Base-by-base conservation (phyloP, 2,797 vertebrate genomes). In the Huso huso region DNA sequence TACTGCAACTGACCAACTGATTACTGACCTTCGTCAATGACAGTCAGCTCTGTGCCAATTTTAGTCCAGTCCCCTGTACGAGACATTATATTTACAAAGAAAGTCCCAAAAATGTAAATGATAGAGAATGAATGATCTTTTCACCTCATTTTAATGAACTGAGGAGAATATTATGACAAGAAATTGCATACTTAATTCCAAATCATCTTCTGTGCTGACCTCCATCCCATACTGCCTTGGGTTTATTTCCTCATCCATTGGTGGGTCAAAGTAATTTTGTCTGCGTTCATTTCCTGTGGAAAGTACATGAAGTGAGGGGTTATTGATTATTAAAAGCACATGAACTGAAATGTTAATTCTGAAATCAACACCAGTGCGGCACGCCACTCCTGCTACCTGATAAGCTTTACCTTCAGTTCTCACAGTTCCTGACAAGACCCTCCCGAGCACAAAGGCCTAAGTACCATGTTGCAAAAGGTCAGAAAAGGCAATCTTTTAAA, bases 271-370 rank as follows among this genome's bases (percentile, higher is more conserved):
- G 95, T 95, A 92, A 95, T 94, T 97, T 95, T 84, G 91, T 86
- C 85, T 80, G 85, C 83, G 83, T 92, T 94, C 90, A 93, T 95
- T 94, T 95, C 92, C 96, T 97, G 93, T 94, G 88, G 87, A 95
- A 94, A 93, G 89, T 89, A 86, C 82, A 86, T 73, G 85, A 85
- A 84, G 86, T 82, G 80, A 89, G 64, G 87, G 87, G 92, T 96
- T 93, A 95, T 89, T 86, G 89, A 94, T 97, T 96, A 97, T 97
- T 96, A 95, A 93, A 95, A 96, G 93, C 93, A 96, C 92, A 92
- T 96, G 94, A 95, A 95, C 91, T 86, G 86, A 95, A 95, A 95
- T 96, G 94, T 96, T 96, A 95, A 97, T 96, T 97, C 86, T 93
- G 92, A 94, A 97, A 93, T 90, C 85, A 82, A 92, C 89, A 93